phyloP scores from a whole-genome alignment of 2,797 vertebrate genomes.

The Alauda arvensis region DNA sequence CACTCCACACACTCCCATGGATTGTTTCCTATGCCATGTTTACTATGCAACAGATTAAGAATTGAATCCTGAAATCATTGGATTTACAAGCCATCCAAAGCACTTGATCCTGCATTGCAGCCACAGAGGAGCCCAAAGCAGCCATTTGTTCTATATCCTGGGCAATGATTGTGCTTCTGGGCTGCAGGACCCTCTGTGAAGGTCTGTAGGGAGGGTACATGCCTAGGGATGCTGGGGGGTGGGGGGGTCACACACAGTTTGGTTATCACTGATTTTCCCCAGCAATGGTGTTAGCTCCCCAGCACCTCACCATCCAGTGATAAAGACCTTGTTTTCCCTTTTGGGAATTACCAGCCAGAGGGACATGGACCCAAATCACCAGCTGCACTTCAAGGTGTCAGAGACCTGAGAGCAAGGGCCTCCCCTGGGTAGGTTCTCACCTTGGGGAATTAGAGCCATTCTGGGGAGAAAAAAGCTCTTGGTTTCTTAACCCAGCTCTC shows the following conservation, averaged over 20 bases:
- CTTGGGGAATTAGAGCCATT: background rate
- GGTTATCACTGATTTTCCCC: background rate
- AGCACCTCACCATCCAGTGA: background rate
- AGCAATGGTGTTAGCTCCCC: background rate
- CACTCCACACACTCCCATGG: background rate
- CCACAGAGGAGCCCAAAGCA: background rate
- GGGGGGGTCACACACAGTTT: background rate
- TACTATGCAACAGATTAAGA: background rate
- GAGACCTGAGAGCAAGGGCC: background rate
- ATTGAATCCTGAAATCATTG: background rate
- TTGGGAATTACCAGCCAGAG: background rate
- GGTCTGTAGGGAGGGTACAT: background rate
- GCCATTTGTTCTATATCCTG: background rate
- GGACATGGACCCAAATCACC: background rate
- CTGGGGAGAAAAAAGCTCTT: background rate
- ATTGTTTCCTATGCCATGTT: background rate
- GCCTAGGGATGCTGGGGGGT: rapidly evolving
- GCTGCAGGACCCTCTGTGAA: background rate
- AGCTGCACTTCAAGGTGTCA: background rate
- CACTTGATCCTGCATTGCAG: background rate
- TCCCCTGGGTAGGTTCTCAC: background rate
- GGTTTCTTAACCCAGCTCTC: background rate
- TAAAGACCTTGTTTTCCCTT: background rate
- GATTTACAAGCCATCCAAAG: background rate
- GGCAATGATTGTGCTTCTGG: background rate